A percentile compares a stretch with the other conserved stretches of the same genome.
Conservation (phyloP, 2,888 invertebrate genomes). For the Ormyrus rosae region DNA sequence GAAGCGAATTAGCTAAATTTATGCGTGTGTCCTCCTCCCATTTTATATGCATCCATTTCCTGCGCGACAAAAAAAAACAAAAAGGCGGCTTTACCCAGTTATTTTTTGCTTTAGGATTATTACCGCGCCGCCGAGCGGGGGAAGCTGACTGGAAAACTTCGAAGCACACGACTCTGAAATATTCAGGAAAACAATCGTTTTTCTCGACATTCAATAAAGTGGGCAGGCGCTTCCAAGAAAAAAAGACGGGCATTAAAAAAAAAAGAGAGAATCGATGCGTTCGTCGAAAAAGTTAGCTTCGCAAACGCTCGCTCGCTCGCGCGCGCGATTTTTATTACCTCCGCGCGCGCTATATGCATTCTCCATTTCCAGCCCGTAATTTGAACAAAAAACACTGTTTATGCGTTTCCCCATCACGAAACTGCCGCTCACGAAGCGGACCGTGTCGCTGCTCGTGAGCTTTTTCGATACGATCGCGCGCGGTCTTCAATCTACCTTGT, state of each 20-base stretch:
- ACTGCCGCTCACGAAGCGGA: background rate
- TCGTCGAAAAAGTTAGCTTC: conserved; percentile 31
- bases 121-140: too few species aligned
- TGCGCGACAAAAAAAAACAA: background rate
- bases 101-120: background rate
- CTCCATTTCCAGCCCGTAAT: conserved; percentile 33
- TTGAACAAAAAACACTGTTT: conserved; percentile 46
- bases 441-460: conserved; percentile 17
- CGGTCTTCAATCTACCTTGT: background rate
- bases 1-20: background rate
- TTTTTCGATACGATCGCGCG: background rate
- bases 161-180: too few species aligned
- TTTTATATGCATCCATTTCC: background rate
- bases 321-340: conserved; percentile 41
- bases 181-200: too few species aligned
- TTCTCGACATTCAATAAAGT: background rate
- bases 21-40: too few species aligned
- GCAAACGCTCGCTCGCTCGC: background rate
- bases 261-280: conserved; percentile 31
- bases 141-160: too few species aligned
- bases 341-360: background rate
- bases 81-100: background rate
- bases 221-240: background rate
- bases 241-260: conserved; percentile 12
- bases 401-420: conserved; percentile 39